Percentiles rank a stretch among this genome's conserved stretches.
phyloP scores from a whole-genome alignment of 2,113 vertebrate genomes.

The Laticauda laticaudata region DNA sequence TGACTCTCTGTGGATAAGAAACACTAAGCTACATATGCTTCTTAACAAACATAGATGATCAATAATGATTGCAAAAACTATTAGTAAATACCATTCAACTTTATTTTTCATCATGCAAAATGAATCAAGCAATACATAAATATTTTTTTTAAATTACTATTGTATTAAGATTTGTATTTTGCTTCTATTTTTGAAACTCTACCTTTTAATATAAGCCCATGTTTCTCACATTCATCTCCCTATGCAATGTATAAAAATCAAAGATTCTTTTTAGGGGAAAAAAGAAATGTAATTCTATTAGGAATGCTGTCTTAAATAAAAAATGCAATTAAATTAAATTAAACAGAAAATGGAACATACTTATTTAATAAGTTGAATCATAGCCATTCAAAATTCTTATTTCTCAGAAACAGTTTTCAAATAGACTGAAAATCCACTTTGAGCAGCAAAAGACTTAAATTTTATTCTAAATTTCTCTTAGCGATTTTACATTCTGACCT shows the following conservation, averaged over 20 bases:
- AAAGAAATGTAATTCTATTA: not conserved
- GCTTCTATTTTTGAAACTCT: slow-evolving; percentile 36
- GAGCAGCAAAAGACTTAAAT: slow-evolving; percentile 67
- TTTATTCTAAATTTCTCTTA: slow-evolving; percentile 68
- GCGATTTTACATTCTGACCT: slow-evolving; percentile 71
- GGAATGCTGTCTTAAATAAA: not conserved
- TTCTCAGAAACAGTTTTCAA: slow-evolving; percentile 59
- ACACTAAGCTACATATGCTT: not conserved
- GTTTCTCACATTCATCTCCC: not conserved
- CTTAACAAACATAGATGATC: not conserved
- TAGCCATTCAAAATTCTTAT: slow-evolving; percentile 52
- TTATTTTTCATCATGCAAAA: not conserved
- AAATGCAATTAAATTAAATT: not conserved
- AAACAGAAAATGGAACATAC: not conserved
- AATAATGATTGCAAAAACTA: not conserved
- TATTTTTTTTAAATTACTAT: not conserved
- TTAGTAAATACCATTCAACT: not conserved
- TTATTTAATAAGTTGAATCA: slow-evolving; percentile 47
- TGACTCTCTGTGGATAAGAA: not conserved
- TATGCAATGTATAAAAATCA: not conserved
- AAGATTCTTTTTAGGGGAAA: not conserved
- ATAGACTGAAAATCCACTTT: slow-evolving; percentile 60
- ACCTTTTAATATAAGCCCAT: not conserved
- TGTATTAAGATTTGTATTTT: not conserved
- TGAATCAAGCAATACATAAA: not conserved